Conservation (phyloP, 2,888 invertebrate genomes). For the Cartodere bifasciata region DNA sequence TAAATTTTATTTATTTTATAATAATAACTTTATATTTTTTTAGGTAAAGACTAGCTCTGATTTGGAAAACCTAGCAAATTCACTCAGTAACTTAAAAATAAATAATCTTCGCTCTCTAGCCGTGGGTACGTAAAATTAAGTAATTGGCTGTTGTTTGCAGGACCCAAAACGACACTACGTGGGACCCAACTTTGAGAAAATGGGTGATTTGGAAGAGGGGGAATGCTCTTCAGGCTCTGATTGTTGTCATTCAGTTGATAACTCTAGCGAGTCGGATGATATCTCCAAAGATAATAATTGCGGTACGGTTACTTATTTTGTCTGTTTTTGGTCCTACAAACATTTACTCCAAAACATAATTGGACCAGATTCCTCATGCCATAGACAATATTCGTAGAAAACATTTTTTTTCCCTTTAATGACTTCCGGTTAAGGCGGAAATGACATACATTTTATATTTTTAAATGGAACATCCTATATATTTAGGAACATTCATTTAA, state of each 20-base stretch:
- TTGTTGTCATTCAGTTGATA: no score
- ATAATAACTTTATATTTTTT: constrained; percentile 14
- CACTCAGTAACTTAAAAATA: constrained; percentile 35
- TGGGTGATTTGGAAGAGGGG: constrained; percentile 45
- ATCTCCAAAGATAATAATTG: constrained; percentile 14
- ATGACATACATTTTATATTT: no score
- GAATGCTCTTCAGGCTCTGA: no score
- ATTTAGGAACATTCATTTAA: no score
- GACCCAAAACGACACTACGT: constrained; percentile 23
- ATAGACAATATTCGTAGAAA: no score
- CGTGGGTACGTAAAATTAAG: constrained; percentile 39
- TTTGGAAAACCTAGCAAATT: constrained; percentile 31
- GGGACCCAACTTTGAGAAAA: constrained; percentile 11
- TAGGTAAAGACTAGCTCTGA: constrained; percentile 34
- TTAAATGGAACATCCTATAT: no score
- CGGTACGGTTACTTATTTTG: no score
- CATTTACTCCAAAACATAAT: no score
- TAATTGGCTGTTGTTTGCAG: constrained; percentile 32
- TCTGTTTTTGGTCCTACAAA: no score
- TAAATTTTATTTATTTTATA: neutral
- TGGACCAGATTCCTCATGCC: no score
- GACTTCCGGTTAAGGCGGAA: no score
- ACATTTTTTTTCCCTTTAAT: no score
- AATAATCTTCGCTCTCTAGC: constrained; percentile 40
- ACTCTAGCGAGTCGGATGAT: constrained; percentile 22